Conservation (phyloP, 2,888 invertebrate genomes). For the Nycteola revayana region DNA sequence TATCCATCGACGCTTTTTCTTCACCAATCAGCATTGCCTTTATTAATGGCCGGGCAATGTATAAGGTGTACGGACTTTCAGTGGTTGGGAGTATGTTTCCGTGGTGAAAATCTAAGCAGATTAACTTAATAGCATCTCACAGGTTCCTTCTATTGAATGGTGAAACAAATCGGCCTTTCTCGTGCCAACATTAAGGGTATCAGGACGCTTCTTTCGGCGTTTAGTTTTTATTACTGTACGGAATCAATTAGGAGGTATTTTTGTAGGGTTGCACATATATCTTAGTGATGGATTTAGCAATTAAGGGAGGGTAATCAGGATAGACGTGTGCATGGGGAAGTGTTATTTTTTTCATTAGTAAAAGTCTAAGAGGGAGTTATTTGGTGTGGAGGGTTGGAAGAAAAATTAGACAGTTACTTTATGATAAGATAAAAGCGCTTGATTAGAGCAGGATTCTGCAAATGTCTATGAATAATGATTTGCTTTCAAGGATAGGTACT, state of each 20-base stretch:
- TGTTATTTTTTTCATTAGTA: neutral
- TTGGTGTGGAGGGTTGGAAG: too few relatives aligned
- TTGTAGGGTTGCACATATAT: conserved; percentile 19
- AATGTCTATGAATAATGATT: too few relatives aligned
- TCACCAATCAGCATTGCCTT: too few relatives aligned
- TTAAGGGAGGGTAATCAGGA: conserved; percentile 19
- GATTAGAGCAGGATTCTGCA: too few relatives aligned
- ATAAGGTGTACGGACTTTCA: neutral
- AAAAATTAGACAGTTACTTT: too few relatives aligned
- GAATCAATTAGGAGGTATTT: conserved; percentile 38
- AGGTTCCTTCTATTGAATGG: conserved; percentile 65
- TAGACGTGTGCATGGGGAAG: neutral
- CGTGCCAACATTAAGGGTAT: conserved; percentile 43
- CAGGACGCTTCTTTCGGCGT: conserved; percentile 35
- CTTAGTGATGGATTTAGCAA: conserved; percentile 8
- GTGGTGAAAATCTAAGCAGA: conserved; percentile 36
- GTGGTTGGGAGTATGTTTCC: neutral
- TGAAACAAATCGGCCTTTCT: conserved; percentile 59
- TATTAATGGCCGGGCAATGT: too few relatives aligned
- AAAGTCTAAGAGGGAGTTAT: neutral
- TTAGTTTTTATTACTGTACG: conserved; percentile 33
- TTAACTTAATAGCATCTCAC: conserved; percentile 66
- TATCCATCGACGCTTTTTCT: too few relatives aligned
- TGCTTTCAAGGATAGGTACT: too few relatives aligned
- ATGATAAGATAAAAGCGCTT: too few relatives aligned